Base-by-base conservation (phyloP, 2,113 vertebrate species). In the Scopus umbretta region DNA sequence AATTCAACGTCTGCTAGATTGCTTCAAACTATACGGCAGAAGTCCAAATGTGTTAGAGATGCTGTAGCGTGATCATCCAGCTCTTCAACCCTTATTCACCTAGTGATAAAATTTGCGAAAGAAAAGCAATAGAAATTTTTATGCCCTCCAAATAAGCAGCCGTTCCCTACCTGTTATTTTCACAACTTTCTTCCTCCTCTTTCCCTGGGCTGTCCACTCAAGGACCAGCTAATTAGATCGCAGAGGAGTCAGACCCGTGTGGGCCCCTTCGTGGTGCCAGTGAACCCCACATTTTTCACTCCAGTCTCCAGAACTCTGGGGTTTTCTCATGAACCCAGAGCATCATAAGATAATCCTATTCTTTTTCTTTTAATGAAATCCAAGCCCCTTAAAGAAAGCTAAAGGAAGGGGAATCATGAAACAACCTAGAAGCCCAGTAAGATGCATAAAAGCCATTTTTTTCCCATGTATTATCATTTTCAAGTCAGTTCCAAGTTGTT, bases 41-140 rank as follows among this genome's bases (percentile, higher is more conserved):
- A 93, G 75, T 85, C 92, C 65, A 56, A 61, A 94, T 47, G 86
- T 1, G 10, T 71, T 70, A 34, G 36, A 67, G 91, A 65, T 68
- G 62, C 71, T 80, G 47, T 36, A 66, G 53, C 4, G 4, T 36
- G 70, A 87, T 91, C 52, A 40, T 62, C 68, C 34, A 49, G 56
- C 18, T 92, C 84, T 85, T 97, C 95, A 94, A 91, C 80, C 62
- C 53, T 71, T 97, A 55, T 86, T 83, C 52, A 40, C 75, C 66
- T 86, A 43, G 76, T 68, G 80, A 92, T 82, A 94, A 91, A 96
- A 90, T 72, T 55, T 70, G n/a, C 3, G 26, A 96, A 90, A 86
- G n/a, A 86, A 63, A 11, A 89, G 25, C 0, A 0, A 82, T 58
- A 94, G 86, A 89, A 84, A 91, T 75, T 80, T 92, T 92, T 89